phyloP scores from a whole-genome alignment of 2,113 vertebrate species.

The Nothobranchius kuhntae region DNA sequence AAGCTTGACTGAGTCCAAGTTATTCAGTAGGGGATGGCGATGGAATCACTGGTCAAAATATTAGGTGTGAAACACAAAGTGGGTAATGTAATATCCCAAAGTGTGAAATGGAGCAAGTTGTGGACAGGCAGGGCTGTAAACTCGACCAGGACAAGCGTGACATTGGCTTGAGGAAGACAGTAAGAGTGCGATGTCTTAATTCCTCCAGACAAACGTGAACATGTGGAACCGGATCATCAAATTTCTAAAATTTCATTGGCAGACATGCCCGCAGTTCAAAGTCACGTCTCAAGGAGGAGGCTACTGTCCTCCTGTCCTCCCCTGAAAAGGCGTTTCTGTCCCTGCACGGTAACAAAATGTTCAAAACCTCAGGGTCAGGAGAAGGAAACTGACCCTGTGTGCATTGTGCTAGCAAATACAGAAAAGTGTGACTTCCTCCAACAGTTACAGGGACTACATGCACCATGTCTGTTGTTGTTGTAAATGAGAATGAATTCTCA shows the following conservation, averaged over 20 bases:
- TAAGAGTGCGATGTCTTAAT: slow-evolving; percentile 50
- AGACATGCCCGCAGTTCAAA: slow-evolving; percentile 37
- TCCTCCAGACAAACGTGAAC: slow-evolving; percentile 68
- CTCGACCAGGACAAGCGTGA: slow-evolving; percentile 53
- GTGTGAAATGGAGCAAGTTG: slow-evolving; percentile 75
- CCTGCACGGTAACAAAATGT: too few relatives aligned
- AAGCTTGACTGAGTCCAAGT: slow-evolving; percentile 74
- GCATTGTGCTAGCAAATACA: too few relatives aligned
- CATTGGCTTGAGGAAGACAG: slow-evolving; percentile 41
- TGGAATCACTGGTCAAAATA: slow-evolving; percentile 71
- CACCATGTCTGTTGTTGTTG: too few relatives aligned
- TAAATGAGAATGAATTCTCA: too few relatives aligned
- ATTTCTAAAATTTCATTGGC: slow-evolving; percentile 46
- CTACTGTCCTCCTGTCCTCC: slow-evolving; percentile 52
- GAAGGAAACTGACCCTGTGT: too few relatives aligned
- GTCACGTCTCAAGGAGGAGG: slow-evolving; percentile 22
- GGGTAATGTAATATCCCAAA: slow-evolving; percentile 66
- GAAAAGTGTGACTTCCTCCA: too few relatives aligned
- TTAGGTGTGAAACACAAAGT: slow-evolving; percentile 72
- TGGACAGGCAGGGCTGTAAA: slow-evolving; percentile 74
- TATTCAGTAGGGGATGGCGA: slow-evolving; percentile 35
- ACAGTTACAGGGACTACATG: too few relatives aligned
- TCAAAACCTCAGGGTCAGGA: too few relatives aligned
- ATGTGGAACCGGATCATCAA: slow-evolving; percentile 70
- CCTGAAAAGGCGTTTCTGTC: slow-evolving; percentile 16